Evolutionary conservation across 53 echinoderm and acorn worm species (phyloP).

Genomic region (Echinometra lucunter): DNA sequence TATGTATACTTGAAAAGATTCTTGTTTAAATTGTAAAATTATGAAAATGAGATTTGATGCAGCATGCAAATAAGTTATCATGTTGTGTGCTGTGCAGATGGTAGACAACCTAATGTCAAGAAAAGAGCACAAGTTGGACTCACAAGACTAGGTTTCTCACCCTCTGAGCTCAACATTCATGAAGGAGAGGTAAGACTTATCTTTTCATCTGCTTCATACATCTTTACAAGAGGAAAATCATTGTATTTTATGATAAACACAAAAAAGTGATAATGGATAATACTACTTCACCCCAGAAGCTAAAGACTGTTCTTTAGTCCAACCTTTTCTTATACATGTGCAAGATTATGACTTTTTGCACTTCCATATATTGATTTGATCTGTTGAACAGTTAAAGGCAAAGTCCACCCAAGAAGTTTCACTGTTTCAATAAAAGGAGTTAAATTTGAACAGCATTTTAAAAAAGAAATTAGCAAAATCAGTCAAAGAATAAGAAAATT

Average conservation of each 20-base stretch:
- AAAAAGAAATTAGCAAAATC: too few relatives aligned
- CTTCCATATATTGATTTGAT: neutral
- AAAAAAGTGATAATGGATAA: neutral
- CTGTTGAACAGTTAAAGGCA: neutral
- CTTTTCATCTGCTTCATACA: too few relatives aligned
- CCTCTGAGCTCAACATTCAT: conserved; percentile 76
- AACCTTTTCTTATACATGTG: neutral
- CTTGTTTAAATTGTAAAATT: too few relatives aligned
- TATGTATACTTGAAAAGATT: neutral
- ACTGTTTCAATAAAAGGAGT: too few relatives aligned
- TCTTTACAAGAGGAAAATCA: neutral
- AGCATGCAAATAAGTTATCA: too few relatives aligned
- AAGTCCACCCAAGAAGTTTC: too few relatives aligned
- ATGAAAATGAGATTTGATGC: neutral
- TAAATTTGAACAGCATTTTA: too few relatives aligned
- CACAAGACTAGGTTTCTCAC: conserved; percentile 81
- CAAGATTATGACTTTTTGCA: too few relatives aligned
- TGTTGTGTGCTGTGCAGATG: neutral
- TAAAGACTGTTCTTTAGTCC: neutral
- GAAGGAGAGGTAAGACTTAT: conserved; percentile 79
- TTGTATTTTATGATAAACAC: neutral
- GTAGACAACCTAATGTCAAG: neutral
- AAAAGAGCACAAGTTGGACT: conserved; percentile 76
- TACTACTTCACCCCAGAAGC: neutral
- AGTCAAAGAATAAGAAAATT: too few relatives aligned